These are phyloP conservation scores for Eupithecia centaureata DNA, from an alignment of 2,888 invertebrate species.

Conservation along the genomic window DNA sequence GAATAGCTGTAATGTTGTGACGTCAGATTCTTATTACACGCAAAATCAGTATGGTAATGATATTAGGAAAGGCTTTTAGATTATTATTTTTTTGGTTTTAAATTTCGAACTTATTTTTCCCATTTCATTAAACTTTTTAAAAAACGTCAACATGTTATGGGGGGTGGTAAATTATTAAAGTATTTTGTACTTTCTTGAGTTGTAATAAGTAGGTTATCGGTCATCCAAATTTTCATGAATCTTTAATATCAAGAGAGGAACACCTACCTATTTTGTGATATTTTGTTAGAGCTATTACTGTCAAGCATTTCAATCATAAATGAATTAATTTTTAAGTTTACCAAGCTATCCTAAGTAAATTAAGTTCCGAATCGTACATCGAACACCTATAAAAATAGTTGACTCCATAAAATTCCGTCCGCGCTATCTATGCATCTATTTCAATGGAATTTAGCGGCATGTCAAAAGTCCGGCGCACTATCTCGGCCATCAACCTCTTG, in stretches of 20 bases:
- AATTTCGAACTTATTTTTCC: no score
- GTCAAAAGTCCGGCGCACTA: slow-evolving; percentile 49
- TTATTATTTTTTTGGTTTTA: background rate
- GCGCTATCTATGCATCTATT: slow-evolving; percentile 44
- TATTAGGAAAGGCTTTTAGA: background rate
- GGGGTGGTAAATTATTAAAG: no score
- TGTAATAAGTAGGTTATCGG: no score
- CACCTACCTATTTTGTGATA: no score
- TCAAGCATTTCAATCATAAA: no score
- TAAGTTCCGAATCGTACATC: slow-evolving; percentile 23
- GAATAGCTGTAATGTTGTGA: slow-evolving; percentile 46
- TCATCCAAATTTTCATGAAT: no score
- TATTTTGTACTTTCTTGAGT: no score
- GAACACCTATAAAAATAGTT: slow-evolving; percentile 26
- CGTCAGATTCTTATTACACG: slow-evolving; percentile 33
- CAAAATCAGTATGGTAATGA: background rate
- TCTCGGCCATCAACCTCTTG: slow-evolving; percentile 55
- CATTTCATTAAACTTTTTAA: background rate
- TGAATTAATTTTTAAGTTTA: no score
- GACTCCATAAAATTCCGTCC: slow-evolving; percentile 50
- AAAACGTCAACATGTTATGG: no score
- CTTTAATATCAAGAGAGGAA: no score
- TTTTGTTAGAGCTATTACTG: no score
- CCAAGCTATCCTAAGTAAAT: background rate
- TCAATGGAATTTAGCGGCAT: slow-evolving; percentile 48